Percentiles rank a stretch among this genome's conserved stretches.
Evolutionary conservation across 2,113 vertebrate species (phyloP).

Genomic region (Sebastes schlegelii): DNA sequence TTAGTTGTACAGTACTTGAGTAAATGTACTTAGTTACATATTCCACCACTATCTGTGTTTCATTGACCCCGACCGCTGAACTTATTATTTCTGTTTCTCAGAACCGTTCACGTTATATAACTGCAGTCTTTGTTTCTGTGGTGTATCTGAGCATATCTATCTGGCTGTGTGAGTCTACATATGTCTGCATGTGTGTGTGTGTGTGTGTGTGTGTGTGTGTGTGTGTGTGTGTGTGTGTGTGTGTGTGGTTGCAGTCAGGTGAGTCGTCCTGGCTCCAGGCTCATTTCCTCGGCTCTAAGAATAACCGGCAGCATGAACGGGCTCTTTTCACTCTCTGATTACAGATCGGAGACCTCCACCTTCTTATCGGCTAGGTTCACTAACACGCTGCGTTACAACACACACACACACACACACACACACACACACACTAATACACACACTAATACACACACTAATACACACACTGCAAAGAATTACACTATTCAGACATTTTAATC

Average conservation of each 20-base stretch:
- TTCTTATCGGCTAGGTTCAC: conserved; percentile 37
- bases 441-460: background rate
- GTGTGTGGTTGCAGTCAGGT: conserved; percentile 34
- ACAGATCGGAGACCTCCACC: conserved; percentile 28
- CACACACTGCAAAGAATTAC: background rate
- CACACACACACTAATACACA: no score
- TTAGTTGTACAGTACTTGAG: no score
- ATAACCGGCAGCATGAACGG: conserved; percentile 39
- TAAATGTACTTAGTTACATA: background rate
- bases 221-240: conserved; percentile 20
- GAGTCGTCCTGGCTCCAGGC: conserved; percentile 41
- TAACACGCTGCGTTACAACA: conserved; percentile 1
- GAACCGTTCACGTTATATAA: background rate
- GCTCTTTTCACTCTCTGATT: conserved; percentile 36
- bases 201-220: no score
- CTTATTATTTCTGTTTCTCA: background rate
- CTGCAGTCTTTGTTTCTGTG: background rate
- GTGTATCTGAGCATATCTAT: background rate
- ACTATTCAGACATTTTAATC: background rate
- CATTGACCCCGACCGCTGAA: background rate
- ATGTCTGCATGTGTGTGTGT: background rate
- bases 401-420: no score
- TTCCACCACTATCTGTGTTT: background rate
- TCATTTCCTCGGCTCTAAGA: conserved; percentile 49
- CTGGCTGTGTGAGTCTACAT: background rate